These are phyloP conservation scores for Apostichopus japonicus DNA, from an alignment of 35 echinoderm and acorn worm genomes.

Conservation along the genomic window DNA sequence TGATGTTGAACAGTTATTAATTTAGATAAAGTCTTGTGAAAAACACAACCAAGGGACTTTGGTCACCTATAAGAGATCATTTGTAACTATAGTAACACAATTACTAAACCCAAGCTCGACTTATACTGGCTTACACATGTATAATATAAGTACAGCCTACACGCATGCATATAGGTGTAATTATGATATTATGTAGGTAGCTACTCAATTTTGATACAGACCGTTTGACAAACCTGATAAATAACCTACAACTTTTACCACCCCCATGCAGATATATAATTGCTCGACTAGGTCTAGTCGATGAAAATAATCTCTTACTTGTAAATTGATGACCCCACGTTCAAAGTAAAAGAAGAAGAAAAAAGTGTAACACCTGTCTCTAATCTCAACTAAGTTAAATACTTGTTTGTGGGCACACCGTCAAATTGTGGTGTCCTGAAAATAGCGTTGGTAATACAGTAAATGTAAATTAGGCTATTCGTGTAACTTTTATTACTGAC, in stretches of 20 bases:
- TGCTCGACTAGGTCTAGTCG: neutral
- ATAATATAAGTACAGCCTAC: no score
- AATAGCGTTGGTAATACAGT: neutral
- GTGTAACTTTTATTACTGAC: neutral
- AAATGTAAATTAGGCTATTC: neutral
- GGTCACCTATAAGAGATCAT: neutral
- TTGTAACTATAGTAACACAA: neutral
- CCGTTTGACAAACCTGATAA: neutral
- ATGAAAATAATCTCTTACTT: neutral
- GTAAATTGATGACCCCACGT: neutral
- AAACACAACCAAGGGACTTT: neutral
- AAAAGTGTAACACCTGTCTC: neutral
- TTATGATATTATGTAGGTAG: neutral
- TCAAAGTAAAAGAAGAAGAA: neutral
- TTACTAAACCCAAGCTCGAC: neutral
- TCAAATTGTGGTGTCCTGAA: neutral
- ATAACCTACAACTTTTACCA: neutral
- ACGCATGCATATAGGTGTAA: neutral
- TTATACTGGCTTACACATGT: no score
- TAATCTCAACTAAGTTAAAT: neutral
- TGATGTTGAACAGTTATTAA: neutral
- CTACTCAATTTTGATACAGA: neutral
- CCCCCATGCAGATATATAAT: neutral
- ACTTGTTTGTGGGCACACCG: neutral
- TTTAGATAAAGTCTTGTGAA: neutral